Evolutionary conservation across 2,113 vertebrate species (phyloP).

Genomic region (Xenopus borealis): DNA sequence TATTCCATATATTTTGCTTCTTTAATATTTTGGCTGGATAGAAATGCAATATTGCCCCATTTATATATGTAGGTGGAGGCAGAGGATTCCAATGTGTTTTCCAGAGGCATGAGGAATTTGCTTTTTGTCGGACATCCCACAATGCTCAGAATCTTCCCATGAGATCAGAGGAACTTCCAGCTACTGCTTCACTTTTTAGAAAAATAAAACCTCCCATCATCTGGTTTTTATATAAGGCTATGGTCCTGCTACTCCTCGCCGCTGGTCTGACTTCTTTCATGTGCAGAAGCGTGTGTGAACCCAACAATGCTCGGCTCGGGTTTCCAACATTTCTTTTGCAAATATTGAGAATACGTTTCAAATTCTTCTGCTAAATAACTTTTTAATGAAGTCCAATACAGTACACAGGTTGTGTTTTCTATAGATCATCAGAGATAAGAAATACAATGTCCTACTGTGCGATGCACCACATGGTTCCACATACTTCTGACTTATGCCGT

Average conservation of each 20-base stretch:
- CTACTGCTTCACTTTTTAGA: constrained; percentile 56
- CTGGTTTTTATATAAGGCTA: constrained; percentile 68
- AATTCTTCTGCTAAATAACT: constrained; percentile 70
- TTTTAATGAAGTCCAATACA: constrained; percentile 67
- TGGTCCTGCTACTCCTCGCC: constrained; percentile 63
- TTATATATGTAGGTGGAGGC: constrained; percentile 27
- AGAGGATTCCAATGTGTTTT: constrained; percentile 45
- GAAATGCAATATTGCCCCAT: neutral
- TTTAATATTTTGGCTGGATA: too few species aligned
- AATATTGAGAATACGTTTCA: constrained; percentile 70
- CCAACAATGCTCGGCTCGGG: constrained; percentile 64
- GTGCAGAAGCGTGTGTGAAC: constrained; percentile 60
- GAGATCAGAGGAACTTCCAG: constrained; percentile 51
- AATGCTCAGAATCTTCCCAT: constrained; percentile 50
- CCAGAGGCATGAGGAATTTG: constrained; percentile 47
- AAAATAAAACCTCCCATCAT: constrained; percentile 66
- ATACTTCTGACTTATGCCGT: constrained; percentile 38
- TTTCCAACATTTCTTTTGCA: constrained; percentile 66
- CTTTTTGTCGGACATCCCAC: constrained; percentile 37
- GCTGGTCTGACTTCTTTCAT: constrained; percentile 56
- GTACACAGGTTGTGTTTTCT: constrained; percentile 61
- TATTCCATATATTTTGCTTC: too few species aligned
- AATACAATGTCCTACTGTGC: constrained; percentile 64
- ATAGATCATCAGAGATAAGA: constrained; percentile 62
- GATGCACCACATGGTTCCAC: constrained; percentile 59